These are phyloP conservation scores for Columba janthina DNA, from an alignment of 2,113 vertebrate species.

Conservation along the genomic window DNA sequence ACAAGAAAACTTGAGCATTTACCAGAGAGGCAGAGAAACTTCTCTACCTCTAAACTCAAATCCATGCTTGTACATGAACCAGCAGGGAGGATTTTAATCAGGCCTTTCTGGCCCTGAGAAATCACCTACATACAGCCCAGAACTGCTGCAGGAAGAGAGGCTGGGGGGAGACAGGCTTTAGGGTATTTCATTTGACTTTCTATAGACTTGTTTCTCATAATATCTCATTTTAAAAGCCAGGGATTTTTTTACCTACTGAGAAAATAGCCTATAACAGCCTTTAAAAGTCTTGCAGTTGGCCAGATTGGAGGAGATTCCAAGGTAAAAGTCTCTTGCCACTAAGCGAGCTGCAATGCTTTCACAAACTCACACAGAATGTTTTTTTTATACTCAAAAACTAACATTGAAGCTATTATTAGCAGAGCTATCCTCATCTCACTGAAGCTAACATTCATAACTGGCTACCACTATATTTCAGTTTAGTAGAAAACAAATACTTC, in stretches of 20 bases:
- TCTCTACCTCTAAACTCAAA: background rate
- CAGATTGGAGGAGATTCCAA: conserved; percentile 15
- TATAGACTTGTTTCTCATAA: conserved; percentile 43
- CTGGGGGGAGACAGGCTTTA: conserved; percentile 10
- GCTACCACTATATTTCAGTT: background rate
- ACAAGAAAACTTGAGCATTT: conserved; percentile 13
- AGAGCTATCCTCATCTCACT: background rate
- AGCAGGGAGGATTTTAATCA: conserved; percentile 68
- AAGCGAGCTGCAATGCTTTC: background rate
- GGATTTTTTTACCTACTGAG: conserved; percentile 39
- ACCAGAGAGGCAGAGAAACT: conserved; percentile 20
- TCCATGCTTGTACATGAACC: background rate
- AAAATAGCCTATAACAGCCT: conserved; percentile 49
- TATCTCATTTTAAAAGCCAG: conserved; percentile 51
- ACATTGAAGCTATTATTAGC: background rate
- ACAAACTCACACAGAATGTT: background rate
- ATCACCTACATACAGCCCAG: background rate
- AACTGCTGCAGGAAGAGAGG: conserved; percentile 36
- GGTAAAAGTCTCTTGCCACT: background rate
- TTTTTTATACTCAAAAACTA: background rate
- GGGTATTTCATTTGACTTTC: conserved; percentile 35
- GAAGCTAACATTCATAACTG: background rate
- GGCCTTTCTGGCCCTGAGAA: conserved; percentile 42
- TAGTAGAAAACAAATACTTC: conserved; percentile 27
- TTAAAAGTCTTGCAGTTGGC: conserved; percentile 51